Percentiles rank a stretch among this genome's conserved stretches.
These are phyloP conservation scores for Mesocentrotus franciscanus DNA, from an alignment of 53 echinoderm and acorn worm species.

Conservation along the genomic window DNA sequence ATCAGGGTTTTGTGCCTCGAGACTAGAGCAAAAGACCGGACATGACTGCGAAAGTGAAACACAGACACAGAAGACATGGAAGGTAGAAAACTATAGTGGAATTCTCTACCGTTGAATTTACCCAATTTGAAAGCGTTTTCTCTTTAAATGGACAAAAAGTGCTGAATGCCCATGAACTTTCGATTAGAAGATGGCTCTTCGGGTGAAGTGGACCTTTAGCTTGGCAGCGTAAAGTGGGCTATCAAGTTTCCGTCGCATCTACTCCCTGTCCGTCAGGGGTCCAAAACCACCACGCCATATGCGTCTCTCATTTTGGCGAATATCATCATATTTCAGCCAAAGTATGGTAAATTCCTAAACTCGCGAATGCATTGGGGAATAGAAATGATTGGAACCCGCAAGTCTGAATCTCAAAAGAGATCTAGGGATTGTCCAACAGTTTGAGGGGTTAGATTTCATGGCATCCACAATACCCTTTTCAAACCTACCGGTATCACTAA, in stretches of 20 bases:
- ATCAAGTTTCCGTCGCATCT: conserved; percentile 29
- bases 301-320: conserved; percentile 40
- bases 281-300: conserved; percentile 24
- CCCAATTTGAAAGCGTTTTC: conserved; percentile 36
- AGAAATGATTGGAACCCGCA: conserved; percentile 17
- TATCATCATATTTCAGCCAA: conserved; percentile 48
- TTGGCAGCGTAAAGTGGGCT: conserved; percentile 49
- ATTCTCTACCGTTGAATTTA: not conserved
- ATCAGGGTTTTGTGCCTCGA: not conserved
- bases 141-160: conserved; percentile 41
- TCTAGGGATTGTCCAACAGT: not conserved
- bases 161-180: conserved; percentile 61
- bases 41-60: not conserved
- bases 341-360: conserved; percentile 48
- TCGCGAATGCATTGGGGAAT: conserved; percentile 32
- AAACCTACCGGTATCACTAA: not conserved
- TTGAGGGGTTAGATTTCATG: conserved; percentile 23
- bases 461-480: conserved; percentile 29
- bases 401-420: conserved; percentile 27
- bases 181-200: conserved; percentile 55
- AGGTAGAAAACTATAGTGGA: not conserved
- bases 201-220: conserved; percentile 56
- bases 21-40: conserved; percentile 16
- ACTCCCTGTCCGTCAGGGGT: not conserved
- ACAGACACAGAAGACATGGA: not conserved